Conservation (phyloP, 2,113 vertebrate genomes). For the Clarias macrocephalus region DNA sequence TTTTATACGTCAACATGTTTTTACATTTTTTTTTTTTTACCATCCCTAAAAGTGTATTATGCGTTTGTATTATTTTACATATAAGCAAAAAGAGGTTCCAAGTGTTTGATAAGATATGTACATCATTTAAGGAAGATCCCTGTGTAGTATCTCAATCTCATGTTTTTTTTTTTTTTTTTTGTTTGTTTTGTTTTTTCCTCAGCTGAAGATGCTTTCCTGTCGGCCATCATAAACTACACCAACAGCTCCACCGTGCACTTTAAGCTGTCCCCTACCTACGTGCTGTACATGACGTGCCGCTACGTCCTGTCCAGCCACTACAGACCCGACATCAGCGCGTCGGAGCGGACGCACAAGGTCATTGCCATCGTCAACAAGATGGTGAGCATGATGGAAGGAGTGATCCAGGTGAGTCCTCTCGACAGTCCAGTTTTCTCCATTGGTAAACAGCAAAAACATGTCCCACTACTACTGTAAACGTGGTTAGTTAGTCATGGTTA, state of each 20-base stretch:
- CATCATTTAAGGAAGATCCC: background rate
- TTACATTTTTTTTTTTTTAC: no score
- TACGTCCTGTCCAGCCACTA: constrained; percentile 87
- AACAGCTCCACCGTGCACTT: constrained; percentile 99
- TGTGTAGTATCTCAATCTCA: background rate
- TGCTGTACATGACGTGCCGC: constrained; percentile 96
- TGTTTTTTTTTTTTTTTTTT: background rate
- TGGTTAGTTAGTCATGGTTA: background rate
- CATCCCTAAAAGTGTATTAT: no score
- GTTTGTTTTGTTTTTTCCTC: no score
- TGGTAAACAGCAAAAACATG: background rate
- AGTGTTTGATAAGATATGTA: no score
- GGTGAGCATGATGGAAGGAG: constrained; percentile 99
- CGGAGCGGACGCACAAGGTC: constrained; percentile 93
- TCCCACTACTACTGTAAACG: background rate
- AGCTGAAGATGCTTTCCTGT: constrained; percentile 97
- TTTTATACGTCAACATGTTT: no score
- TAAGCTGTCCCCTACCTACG: constrained; percentile 93
- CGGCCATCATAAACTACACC: constrained; percentile 97
- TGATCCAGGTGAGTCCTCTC: constrained; percentile 90
- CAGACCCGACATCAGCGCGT: constrained; percentile 86
- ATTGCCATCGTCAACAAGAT: constrained; percentile 98
- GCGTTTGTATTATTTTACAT: no score
- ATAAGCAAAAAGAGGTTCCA: no score
- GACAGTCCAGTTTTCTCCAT: background rate